phyloP scores from a whole-genome alignment of 2,113 vertebrate species.

The Apeltes quadracus region DNA sequence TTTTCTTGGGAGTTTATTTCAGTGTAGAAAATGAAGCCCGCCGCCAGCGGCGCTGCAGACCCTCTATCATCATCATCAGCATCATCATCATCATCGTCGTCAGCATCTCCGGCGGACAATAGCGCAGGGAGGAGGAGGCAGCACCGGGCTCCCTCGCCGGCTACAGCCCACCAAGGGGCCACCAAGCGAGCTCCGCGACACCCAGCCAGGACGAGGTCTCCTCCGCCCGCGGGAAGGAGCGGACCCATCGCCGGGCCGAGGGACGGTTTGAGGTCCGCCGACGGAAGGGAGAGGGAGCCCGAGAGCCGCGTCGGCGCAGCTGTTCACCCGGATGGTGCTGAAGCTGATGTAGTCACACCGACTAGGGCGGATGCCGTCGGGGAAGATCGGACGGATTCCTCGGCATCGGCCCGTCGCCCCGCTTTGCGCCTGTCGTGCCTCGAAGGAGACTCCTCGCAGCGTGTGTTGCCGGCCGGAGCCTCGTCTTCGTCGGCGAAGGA shows the following conservation, averaged over 20 bases:
- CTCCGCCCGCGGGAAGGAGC: constrained; percentile 18
- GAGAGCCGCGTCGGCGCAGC: constrained; percentile 73
- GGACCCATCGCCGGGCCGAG: background rate
- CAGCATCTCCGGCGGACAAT: constrained; percentile 59
- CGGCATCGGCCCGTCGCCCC: constrained; percentile 34
- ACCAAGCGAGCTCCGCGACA: constrained; percentile 59
- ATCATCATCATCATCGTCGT: constrained; percentile 2
- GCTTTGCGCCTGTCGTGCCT: constrained; percentile 35
- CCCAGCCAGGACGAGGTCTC: constrained; percentile 43
- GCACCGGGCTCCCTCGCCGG: constrained; percentile 79
- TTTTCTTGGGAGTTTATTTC: background rate
- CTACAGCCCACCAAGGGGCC: constrained; percentile 70
- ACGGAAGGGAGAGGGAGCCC: constrained; percentile 64
- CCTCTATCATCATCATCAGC: constrained; percentile 48
- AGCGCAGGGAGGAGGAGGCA: constrained; percentile 75
- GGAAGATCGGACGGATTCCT: constrained; percentile 45
- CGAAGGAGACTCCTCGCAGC: constrained; percentile 42
- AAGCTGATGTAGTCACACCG: constrained; percentile 74
- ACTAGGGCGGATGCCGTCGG: constrained; percentile 72
- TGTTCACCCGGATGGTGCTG: constrained; percentile 85
- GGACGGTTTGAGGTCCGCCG: background rate
- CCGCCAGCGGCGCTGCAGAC: constrained; percentile 76
- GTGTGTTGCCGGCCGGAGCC: constrained; percentile 41
- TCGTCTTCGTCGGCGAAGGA: constrained; percentile 27
- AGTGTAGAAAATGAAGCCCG: constrained; percentile 49